Base-by-base conservation (phyloP, 2,797 vertebrate genomes). In the Nyctibius grandis region DNA sequence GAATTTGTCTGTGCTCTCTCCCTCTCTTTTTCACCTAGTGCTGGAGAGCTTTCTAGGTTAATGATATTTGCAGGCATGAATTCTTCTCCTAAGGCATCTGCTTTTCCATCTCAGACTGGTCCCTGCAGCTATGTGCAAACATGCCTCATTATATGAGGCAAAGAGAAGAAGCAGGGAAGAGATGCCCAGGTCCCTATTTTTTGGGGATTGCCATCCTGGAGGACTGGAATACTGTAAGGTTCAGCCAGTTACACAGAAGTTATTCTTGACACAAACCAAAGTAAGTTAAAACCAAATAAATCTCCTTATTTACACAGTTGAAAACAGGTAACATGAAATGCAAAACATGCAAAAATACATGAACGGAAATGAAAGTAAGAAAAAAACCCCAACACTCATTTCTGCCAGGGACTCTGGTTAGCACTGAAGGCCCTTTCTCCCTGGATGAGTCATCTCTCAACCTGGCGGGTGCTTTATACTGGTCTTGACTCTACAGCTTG, bases 21-120 rank as follows among this genome's bases (percentile, higher is more conserved):
- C 7, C 3, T 5, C 54, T 12, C 12, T 61, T 51, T 95, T 84
- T 91, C 29, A 69, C 31, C 36, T 67, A 74, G 28, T 64, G 36
- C 44, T 0, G 0, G 75, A 70, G 56, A 86, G 64, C 44, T 85
- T 95, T 89, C 67, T 92, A 74, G 60, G 48, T 64, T 93, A 92
- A 80, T 88, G 75, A 68, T 69, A 91, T 40, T 89, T 88, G 48
- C 86, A 91, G 92, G 38, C 64, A 83, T 70, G 56, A 93, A 94
- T 95, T 85, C 74, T 92, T 87, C 44, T 81, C 38, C 9, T 21
- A n/a, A 68, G 26, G 21, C 33, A 89, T 85, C 45, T 85, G 12
- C 51, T 92, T 93, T 96, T 91, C 72, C 36, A 45, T 54, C 54
- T 95, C 74, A 69, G 61, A 25, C 12, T 63, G 36, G 16, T 63